A percentile compares a stretch with the other conserved stretches of the same genome.
Conservation (phyloP, 1,140 invertebrate genomes). For the Philopotamus ludificatus region DNA sequence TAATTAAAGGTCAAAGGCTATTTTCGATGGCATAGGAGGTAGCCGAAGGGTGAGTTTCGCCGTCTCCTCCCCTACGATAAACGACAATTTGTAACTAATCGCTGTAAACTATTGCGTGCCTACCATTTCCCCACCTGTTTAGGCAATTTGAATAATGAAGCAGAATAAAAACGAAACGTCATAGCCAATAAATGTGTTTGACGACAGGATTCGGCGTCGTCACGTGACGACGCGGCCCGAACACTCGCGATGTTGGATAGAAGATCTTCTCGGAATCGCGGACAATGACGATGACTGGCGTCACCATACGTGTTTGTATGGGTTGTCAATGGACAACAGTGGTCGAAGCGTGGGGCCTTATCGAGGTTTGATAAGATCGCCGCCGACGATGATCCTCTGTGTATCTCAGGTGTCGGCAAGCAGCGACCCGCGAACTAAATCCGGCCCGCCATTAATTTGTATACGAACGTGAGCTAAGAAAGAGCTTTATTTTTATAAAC, state of each 20-base stretch:
- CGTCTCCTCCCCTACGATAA: constrained; percentile 9
- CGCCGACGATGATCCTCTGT: too few relatives aligned
- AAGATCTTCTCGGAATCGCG: not conserved
- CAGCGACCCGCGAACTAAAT: too few relatives aligned
- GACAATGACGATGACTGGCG: not conserved
- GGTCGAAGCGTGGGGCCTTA: too few relatives aligned
- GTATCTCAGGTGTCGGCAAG: too few relatives aligned
- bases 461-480: too few relatives aligned
- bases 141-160: constrained; percentile 26
- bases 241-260: not conserved
- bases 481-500: too few relatives aligned
- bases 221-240: not conserved
- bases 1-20: too few relatives aligned
- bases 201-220: not conserved
- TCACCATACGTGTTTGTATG: not conserved
- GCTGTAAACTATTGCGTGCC: constrained; percentile 26
- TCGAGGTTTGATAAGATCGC: too few relatives aligned
- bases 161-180: constrained; percentile 24
- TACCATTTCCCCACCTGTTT: constrained; percentile 15
- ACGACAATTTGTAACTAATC: constrained; percentile 28
- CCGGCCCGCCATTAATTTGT: too few relatives aligned
- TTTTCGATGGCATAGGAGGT: too few relatives aligned
- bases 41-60: not conserved
- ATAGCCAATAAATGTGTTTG: constrained; percentile 20
- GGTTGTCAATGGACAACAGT: too few relatives aligned